phyloP scores from a whole-genome alignment of 1,140 invertebrate species.

The Hermetia illucens region DNA sequence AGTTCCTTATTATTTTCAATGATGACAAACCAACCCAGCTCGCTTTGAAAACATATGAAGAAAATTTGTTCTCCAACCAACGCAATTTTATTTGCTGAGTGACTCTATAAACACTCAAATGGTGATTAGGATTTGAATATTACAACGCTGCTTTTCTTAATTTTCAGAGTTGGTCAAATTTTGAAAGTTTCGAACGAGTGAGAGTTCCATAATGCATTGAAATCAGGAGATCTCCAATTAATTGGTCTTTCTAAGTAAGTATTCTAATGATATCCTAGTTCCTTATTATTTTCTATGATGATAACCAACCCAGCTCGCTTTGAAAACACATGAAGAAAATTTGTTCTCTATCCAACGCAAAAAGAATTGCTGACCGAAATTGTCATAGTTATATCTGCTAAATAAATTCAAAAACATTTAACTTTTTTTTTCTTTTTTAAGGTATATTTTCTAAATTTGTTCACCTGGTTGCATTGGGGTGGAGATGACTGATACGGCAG shows the following conservation, averaged over 20 bases:
- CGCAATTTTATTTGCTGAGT: conserved; percentile 3
- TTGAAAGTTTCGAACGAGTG: neutral
- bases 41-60: conserved; percentile 7
- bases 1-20: neutral
- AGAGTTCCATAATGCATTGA: neutral
- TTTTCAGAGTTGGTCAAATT: neutral
- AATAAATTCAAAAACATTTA: too few relatives aligned
- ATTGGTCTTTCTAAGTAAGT: neutral
- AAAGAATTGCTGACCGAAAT: too few relatives aligned
- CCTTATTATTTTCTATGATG: conserved; percentile 6
- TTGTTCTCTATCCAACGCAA: conserved; percentile 8
- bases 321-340: conserved; percentile 6
- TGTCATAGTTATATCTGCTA: too few relatives aligned
- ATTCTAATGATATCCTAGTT: neutral
- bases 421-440: too few relatives aligned
- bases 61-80: conserved; percentile 8
- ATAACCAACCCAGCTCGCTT: conserved; percentile 7
- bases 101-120: neutral
- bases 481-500: too few relatives aligned
- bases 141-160: neutral
- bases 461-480: too few relatives aligned
- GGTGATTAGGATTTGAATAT: neutral
- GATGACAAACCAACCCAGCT: conserved; percentile 6
- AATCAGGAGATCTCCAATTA: neutral
- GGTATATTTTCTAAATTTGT: too few relatives aligned